These are phyloP conservation scores for Monochamus saltuarius DNA, from an alignment of 1,140 invertebrate species.

Conservation along the genomic window DNA sequence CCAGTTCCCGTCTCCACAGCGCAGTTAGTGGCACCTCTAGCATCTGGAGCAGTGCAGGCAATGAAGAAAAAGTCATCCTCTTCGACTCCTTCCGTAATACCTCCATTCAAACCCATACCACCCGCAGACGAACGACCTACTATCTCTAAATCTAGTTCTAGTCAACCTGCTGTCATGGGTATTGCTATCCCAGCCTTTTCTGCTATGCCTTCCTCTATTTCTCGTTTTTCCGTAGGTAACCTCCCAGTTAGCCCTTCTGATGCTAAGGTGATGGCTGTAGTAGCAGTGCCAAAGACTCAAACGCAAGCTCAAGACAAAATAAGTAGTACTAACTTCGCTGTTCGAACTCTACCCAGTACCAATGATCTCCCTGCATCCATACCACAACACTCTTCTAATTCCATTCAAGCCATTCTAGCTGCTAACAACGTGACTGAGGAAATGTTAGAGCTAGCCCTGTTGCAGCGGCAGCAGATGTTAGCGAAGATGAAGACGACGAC, in stretches of 20 bases:
- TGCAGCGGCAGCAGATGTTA: constrained; percentile 40
- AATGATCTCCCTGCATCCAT: constrained; percentile 27
- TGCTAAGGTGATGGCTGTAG: constrained; percentile 34
- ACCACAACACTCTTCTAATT: constrained; percentile 33
- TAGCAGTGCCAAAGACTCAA: constrained; percentile 33
- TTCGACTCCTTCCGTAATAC: constrained; percentile 50
- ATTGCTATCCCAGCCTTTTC: constrained; percentile 53
- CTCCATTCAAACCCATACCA: constrained; percentile 75
- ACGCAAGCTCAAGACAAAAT: constrained; percentile 37
- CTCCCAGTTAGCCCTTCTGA: constrained; percentile 15
- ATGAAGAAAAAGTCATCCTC: constrained; percentile 4
- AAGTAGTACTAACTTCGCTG: constrained; percentile 43
- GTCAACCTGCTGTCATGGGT: constrained; percentile 38
- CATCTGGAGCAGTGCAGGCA: constrained; percentile 6
- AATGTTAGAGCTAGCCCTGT: constrained; percentile 52
- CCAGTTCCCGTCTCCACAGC: background rate
- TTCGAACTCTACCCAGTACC: constrained; percentile 34
- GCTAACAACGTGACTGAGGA: constrained; percentile 47
- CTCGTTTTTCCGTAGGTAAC: constrained; percentile 48
- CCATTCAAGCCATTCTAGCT: constrained; percentile 36
- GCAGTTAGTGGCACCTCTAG: constrained; percentile 18
- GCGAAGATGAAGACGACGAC: constrained; percentile 35
- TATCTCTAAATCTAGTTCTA: constrained; percentile 49
- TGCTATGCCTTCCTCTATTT: constrained; percentile 57
- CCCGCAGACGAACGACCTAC: constrained; percentile 58